Percentiles rank a stretch among this genome's conserved stretches.
Conservation (phyloP, 2,113 vertebrate genomes). For the Dipodomys ordii region DNA sequence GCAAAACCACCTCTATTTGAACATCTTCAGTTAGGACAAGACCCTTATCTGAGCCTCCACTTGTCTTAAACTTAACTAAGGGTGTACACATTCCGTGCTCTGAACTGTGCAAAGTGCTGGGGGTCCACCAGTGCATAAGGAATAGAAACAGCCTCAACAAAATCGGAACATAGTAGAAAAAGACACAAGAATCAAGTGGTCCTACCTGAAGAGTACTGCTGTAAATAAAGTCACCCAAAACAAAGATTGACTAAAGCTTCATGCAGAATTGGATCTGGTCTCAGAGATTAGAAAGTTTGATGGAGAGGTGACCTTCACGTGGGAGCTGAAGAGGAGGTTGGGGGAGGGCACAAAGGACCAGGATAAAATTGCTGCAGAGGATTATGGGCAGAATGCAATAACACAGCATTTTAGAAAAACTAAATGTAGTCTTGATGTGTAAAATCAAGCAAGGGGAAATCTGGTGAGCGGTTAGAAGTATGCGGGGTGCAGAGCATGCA, state of each 20-base stretch:
- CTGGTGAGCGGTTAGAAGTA: background rate
- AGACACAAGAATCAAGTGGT: conserved; percentile 7
- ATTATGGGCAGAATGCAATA: background rate
- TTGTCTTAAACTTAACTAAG: background rate
- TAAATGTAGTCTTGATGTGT: background rate
- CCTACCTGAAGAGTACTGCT: background rate
- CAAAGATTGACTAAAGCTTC: background rate
- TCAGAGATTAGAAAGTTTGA: background rate
- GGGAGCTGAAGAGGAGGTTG: background rate
- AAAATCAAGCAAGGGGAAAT: background rate
- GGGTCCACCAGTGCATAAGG: background rate
- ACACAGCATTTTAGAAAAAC: background rate
- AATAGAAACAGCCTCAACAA: background rate
- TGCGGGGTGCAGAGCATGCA: accelerated
- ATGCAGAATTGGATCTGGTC: background rate
- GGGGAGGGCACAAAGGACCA: background rate
- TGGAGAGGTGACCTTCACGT: background rate
- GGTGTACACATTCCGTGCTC: background rate
- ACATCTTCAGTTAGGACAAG: background rate
- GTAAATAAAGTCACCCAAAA: background rate
- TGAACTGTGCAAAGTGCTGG: background rate
- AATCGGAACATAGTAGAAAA: background rate
- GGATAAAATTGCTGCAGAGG: background rate
- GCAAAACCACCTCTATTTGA: background rate
- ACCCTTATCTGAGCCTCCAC: background rate